A percentile compares a stretch with the other conserved stretches of the same genome.
These are phyloP conservation scores for Xiphias gladius DNA, from an alignment of 2,113 vertebrate species.

Conservation along the genomic window DNA sequence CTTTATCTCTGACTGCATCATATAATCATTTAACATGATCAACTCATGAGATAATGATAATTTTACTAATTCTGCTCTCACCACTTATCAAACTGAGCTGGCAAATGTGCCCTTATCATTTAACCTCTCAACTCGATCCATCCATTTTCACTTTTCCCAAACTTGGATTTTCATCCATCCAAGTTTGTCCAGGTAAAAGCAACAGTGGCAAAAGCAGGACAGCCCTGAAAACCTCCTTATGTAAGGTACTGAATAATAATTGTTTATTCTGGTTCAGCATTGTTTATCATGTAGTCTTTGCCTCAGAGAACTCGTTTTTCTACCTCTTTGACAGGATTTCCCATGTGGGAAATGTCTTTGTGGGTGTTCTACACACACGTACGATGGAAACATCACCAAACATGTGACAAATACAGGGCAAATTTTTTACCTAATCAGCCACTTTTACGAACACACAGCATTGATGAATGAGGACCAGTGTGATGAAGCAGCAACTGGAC, in stretches of 20 bases:
- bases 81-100: not conserved
- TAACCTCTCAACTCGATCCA: not conserved
- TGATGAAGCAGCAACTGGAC: slow-evolving; percentile 45
- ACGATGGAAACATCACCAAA: slow-evolving; percentile 22
- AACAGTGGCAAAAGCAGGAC: slow-evolving; percentile 17
- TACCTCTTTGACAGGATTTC: slow-evolving; percentile 57
- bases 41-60: slow-evolving; percentile 1
- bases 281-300: slow-evolving; percentile 47
- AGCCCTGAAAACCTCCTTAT: slow-evolving; percentile 45
- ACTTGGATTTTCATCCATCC: too few relatives aligned
- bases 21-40: slow-evolving; percentile 1
- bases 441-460: slow-evolving; percentile 13
- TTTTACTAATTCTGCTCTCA: not conserved
- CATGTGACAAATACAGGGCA: slow-evolving; percentile 43
- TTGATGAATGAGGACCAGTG: slow-evolving; percentile 33
- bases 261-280: slow-evolving; percentile 55
- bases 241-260: slow-evolving; percentile 54
- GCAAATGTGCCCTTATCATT: not conserved
- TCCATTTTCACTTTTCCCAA: not conserved
- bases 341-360: slow-evolving; percentile 51
- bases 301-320: slow-evolving; percentile 51
- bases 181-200: not conserved
- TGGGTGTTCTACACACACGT: slow-evolving; percentile 29
- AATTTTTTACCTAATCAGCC: slow-evolving; percentile 30
- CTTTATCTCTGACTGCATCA: slow-evolving; percentile 14